phyloP scores from a whole-genome alignment of 2,888 invertebrate genomes.

The Papilio gigon region DNA sequence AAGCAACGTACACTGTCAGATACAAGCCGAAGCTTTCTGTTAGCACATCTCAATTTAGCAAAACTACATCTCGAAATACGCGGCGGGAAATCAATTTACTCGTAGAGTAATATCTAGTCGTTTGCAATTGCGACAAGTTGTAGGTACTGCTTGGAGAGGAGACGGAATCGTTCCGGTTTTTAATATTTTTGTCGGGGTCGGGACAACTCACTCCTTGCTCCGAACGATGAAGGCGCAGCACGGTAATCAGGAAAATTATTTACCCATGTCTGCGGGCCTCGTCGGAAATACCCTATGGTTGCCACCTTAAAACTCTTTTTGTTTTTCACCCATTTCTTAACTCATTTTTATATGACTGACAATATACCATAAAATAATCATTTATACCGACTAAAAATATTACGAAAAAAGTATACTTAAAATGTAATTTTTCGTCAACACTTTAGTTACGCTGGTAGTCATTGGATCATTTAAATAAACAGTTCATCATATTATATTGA shows the following conservation, averaged over 20 bases:
- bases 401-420: too few species aligned
- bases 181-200: constrained; percentile 74
- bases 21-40: constrained; percentile 25
- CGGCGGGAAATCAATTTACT: constrained; percentile 72
- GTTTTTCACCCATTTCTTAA: not conserved
- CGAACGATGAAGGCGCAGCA: constrained; percentile 65
- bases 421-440: too few species aligned
- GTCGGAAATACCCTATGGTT: constrained; percentile 65
- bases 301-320: not conserved
- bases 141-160: constrained; percentile 47
- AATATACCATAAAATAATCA: too few species aligned
- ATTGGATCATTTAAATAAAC: too few species aligned
- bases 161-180: constrained; percentile 53
- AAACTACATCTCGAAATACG: constrained; percentile 60
- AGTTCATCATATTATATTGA: too few species aligned
- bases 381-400: too few species aligned
- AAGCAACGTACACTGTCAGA: constrained; percentile 18
- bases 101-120: constrained; percentile 58
- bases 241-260: constrained; percentile 82
- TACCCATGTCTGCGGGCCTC: constrained; percentile 76
- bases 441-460: too few species aligned
- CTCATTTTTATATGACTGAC: too few species aligned
- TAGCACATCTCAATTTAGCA: constrained; percentile 47
- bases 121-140: constrained; percentile 52
- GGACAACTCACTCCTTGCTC: constrained; percentile 52